Evolutionary conservation across 2,888 invertebrate species (phyloP), one percentile per base, ranked within the genome.

Genomic region (Clusia tigrina): DNA sequence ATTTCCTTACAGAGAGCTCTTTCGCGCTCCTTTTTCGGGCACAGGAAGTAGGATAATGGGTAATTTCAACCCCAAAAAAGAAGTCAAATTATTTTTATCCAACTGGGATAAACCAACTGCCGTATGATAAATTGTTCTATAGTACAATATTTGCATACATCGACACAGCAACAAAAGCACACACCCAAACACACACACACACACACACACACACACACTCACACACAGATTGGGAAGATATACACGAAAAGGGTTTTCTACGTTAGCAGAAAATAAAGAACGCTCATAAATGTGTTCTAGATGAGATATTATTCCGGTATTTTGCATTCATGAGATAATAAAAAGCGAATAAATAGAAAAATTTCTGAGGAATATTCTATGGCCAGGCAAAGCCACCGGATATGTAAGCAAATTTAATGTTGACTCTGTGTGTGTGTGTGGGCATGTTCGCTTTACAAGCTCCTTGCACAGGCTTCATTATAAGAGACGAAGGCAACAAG

Each of bases 311-410:
- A 70, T 71, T 65, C 63, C 67, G 70, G 73, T 76, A 75, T 74
- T 77, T 76, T 73, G 71, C 74, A 77, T 74, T 75, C 74, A 77
- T 74, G 76, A 77, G 76, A 76, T 74, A 74, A 77, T 74, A 74
- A 77, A 72, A 71, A 65, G 65, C 51, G 62, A 52, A 10, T 5
- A 48, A 48, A 48, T 48, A 22, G 48, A 48, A 48, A 48, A 48
- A 48, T 48, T 48, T 20, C 48, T 18, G 20, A 32, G 32, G 32
- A n/a, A n/a, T n/a, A n/a, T n/a, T n/a, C 42, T 3, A 32, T 32
- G 32, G 5, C 32, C 6, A 32, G 32, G 42, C n/a, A 15, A 42
- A 42, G 12, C 9, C 42, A n/a, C 42, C 42, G 42, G 42, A 42
- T 15, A n/a, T n/a, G n/a, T n/a, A n/a, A n/a, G n/a, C n/a, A n/a